Evolutionary conservation across 2,888 invertebrate genomes (phyloP).

Genomic region (Aricia artaxerxes): DNA sequence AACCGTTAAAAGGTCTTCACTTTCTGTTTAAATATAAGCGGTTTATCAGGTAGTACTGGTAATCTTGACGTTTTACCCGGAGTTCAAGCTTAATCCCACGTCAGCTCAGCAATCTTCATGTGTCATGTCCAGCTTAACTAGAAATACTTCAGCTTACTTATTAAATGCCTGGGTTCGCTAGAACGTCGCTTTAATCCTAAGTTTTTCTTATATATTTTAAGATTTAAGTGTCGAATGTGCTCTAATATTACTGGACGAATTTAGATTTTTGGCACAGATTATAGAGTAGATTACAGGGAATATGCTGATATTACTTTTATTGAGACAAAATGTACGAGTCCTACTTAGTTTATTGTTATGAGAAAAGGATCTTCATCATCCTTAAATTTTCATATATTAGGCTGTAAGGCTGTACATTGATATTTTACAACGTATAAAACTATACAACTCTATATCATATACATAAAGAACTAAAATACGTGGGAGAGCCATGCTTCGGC

Average conservation of each 20-base stretch:
- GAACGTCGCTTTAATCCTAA: neutral
- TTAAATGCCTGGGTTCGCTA: neutral
- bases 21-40: neutral
- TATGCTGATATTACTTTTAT: too few species aligned
- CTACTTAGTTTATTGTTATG: too few species aligned
- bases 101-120: neutral
- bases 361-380: too few species aligned
- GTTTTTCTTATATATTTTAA: neutral
- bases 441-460: too few species aligned
- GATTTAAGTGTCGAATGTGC: neutral
- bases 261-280: neutral
- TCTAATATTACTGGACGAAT: neutral
- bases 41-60: neutral
- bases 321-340: too few species aligned
- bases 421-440: too few species aligned
- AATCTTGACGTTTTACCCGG: neutral
- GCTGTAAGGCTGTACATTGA: too few species aligned
- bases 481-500: too few species aligned
- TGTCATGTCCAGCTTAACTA: neutral
- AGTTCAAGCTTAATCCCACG: neutral
- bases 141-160: constrained; percentile 4
- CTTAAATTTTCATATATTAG: too few species aligned
- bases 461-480: too few species aligned
- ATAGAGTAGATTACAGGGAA: too few species aligned
- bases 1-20: neutral